A percentile compares a stretch with the other conserved stretches of the same genome.
phyloP scores from a whole-genome alignment of 2,888 invertebrate genomes.

The Carabus problematicus region DNA sequence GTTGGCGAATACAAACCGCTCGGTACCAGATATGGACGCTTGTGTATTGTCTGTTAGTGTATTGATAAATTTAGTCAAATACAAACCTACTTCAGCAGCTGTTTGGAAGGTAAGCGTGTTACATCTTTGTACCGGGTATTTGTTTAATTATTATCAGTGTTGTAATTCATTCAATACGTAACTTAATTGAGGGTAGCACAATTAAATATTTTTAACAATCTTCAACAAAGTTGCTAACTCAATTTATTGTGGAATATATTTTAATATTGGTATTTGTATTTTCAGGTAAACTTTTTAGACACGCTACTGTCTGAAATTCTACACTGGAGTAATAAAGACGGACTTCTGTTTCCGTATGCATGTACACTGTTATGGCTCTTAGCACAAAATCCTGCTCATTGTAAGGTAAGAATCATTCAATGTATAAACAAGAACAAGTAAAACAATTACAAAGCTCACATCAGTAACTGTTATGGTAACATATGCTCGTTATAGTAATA shows the following conservation, averaged over 20 bases:
- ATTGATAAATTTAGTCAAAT: conserved; percentile 72
- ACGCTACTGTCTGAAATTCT: conserved; percentile 69
- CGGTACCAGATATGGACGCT: conserved; percentile 67
- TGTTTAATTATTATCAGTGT: background rate
- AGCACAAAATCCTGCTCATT: conserved; percentile 62
- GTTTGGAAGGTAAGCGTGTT: conserved; percentile 64
- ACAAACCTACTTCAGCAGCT: conserved; percentile 65
- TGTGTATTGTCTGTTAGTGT: conserved; percentile 64
- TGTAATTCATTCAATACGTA: background rate
- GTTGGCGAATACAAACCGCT: conserved; percentile 62
- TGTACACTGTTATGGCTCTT: conserved; percentile 74
- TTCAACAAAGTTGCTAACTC: background rate
- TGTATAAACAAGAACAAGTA: background rate
- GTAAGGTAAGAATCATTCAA: conserved; percentile 54
- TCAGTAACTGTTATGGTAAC: background rate
- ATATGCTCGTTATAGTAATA: background rate
- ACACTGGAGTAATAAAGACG: conserved; percentile 73
- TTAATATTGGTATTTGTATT: conserved; percentile 45
- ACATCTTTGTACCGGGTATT: background rate
- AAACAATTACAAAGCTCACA: background rate
- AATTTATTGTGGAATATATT: background rate
- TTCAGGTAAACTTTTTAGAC: conserved; percentile 65
- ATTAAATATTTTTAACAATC: background rate
- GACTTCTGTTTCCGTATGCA: conserved; percentile 68
- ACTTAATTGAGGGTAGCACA: background rate